Base-by-base conservation (phyloP, 2,113 vertebrate genomes). In the Embiotoca jacksoni region DNA sequence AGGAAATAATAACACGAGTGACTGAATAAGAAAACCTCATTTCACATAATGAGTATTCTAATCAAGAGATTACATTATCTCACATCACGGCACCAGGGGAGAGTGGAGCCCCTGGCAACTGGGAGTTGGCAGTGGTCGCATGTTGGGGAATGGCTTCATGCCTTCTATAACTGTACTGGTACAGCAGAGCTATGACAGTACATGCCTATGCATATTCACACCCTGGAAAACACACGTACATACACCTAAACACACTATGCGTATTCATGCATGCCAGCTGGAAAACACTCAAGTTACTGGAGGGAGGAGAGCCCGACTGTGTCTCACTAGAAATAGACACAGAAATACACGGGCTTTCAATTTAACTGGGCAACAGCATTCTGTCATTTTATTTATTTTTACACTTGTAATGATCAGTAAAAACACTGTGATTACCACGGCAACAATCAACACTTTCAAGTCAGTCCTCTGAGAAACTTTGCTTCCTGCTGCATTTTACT, bases 1-100 rank as follows among this genome's bases (percentile, higher is more conserved):
- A 88, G 87, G 85, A 92, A 92, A 93, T 88, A 93, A 91, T 90
- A 93, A 93, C 86, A 92, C 85, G 54, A 90, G 83, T 82, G 90
- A 93, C 85, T 91, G 88, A 92, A 89, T 90, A 91, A 90, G 77
- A 94, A 92, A 92, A 92, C 80, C 89, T 90, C 86, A 89, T 93
- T 89, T 91, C 86, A 86, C 79, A 69, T 92, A 92, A 94, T 93
- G 89, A 94, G 89, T 85, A 94, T 92, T 94, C 86, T 92, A 93
- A 95, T 94, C 90, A 91, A 92, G 91, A 89, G 90, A 93, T 93
- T 92, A 91, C 87, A 92, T 93, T 90, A 93, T 90, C 92, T 84
- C 80, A 61, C 85, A 85, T 89, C 62, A 35, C 78, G 60, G 81
- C 61, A 55, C 72, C 62, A 35, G 78, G 58, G 72, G 83, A 76